phyloP scores from a whole-genome alignment of 2,113 vertebrate species.

The Cyanoramphus novaezelandiae region DNA sequence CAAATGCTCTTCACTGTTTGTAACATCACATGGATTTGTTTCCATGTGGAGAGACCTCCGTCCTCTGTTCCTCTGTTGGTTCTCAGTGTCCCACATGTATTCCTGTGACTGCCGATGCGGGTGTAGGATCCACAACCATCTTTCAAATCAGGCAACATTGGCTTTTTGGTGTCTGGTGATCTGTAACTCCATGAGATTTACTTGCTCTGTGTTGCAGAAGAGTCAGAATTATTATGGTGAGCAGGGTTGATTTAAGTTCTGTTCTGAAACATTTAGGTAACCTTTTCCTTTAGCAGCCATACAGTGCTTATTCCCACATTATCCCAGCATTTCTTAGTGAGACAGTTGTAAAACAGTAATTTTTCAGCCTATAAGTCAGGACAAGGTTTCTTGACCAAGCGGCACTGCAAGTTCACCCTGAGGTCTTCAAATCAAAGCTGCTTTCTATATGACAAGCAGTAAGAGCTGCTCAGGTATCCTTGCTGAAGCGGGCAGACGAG shows the following conservation, averaged over 20 bases:
- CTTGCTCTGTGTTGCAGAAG: neutral
- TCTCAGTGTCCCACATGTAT: neutral
- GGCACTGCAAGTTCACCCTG: neutral
- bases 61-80: neutral
- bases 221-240: neutral
- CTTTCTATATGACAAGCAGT: neutral
- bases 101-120: neutral
- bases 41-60: rapidly evolving
- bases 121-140: neutral
- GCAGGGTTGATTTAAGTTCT: neutral
- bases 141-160: neutral
- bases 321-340: neutral
- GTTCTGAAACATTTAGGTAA: neutral
- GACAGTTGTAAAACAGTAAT: neutral
- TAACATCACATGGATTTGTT: neutral
- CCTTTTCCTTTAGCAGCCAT: neutral
- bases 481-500: neutral
- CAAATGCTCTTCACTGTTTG: neutral
- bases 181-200: neutral
- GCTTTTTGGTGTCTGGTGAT: neutral
- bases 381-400: neutral
- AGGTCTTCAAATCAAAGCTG: neutral
- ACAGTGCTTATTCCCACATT: neutral
- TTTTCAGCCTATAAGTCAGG: neutral
- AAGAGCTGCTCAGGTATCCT: neutral